Conservation (phyloP, 2,888 invertebrate genomes). For the Emmelina monodactyla region DNA sequence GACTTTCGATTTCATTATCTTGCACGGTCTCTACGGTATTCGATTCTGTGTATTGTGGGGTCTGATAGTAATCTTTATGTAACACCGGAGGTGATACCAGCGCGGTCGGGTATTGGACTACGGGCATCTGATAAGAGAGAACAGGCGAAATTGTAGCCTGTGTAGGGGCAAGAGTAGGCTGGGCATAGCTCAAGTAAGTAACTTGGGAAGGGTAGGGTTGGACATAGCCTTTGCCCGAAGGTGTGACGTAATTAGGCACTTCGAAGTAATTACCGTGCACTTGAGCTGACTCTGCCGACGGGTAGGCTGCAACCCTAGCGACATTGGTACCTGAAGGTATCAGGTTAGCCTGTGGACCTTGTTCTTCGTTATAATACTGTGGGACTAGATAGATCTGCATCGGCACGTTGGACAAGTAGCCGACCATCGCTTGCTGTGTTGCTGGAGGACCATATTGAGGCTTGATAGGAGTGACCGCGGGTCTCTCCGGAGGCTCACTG, state of each 20-base stretch:
- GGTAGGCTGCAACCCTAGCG: constrained; percentile 24
- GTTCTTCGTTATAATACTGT: constrained; percentile 39
- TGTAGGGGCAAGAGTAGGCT: constrained; percentile 29
- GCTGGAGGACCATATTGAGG: constrained; percentile 24
- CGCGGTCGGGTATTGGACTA: constrained; percentile 33
- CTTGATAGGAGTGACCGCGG: constrained; percentile 19
- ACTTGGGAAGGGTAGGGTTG: constrained; percentile 1
- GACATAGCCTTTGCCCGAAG: constrained; percentile 34
- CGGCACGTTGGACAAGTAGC: constrained; percentile 52
- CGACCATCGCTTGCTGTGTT: constrained; percentile 42
- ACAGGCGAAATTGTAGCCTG: constrained; percentile 32
- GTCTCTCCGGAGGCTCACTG: constrained; percentile 41
- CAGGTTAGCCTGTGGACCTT: constrained; percentile 22
- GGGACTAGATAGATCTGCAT: constrained; percentile 58
- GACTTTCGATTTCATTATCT: constrained; percentile 28
- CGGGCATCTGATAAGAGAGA: constrained; percentile 36
- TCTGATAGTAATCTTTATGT: constrained; percentile 34
- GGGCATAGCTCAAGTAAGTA: constrained; percentile 33
- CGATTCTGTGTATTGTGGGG: constrained; percentile 29
- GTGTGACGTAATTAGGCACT: constrained; percentile 34
- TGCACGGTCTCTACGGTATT: constrained; percentile 34
- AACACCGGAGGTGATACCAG: constrained; percentile 28
- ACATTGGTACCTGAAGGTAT: constrained; percentile 20
- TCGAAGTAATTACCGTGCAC: constrained; percentile 36
- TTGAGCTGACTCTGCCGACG: constrained; percentile 32